These are phyloP conservation scores for Thalassaphorura encarpata DNA, from an alignment of 1,140 invertebrate genomes.

Conservation along the genomic window DNA sequence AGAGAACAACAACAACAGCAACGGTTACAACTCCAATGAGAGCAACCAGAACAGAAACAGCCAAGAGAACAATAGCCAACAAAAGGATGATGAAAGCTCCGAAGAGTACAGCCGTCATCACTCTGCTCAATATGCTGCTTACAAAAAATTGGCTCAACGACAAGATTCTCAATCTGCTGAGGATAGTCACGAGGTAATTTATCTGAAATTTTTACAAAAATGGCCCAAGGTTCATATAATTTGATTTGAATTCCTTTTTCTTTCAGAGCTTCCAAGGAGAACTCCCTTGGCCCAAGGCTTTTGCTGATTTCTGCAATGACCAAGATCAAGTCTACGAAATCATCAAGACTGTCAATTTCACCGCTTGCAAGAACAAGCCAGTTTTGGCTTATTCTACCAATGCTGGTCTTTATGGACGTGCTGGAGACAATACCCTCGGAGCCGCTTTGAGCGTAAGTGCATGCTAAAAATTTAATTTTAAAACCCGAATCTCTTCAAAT, in stretches of 20 bases:
- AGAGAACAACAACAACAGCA: too few species aligned
- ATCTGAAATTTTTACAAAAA: too few species aligned
- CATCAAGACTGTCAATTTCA: slow-evolving; percentile 33
- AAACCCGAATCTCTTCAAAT: neutral
- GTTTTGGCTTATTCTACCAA: slow-evolving; percentile 25
- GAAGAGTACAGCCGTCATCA: too few species aligned
- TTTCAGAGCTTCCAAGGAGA: slow-evolving; percentile 13
- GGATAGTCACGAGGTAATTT: neutral
- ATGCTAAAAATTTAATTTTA: neutral
- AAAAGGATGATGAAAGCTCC: neutral
- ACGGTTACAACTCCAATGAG: neutral
- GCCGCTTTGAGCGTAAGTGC: slow-evolving; percentile 2
- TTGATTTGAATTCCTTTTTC: too few species aligned
- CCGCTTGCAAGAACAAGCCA: slow-evolving; percentile 31
- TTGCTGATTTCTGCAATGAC: slow-evolving; percentile 29
- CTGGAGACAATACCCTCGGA: slow-evolving; percentile 27
- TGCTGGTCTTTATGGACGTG: slow-evolving; percentile 20
- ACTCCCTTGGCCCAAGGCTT: slow-evolving; percentile 27
- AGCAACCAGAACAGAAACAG: neutral
- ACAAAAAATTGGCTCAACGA: neutral
- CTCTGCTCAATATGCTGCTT: too few species aligned
- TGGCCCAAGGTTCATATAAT: neutral
- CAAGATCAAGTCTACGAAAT: slow-evolving; percentile 33
- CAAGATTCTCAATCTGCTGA: neutral
- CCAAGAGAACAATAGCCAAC: neutral